Evolutionary conservation across 2,113 vertebrate species (phyloP), one percentile per base, ranked within the genome.

Genomic region (Propithecus coquereli): DNA sequence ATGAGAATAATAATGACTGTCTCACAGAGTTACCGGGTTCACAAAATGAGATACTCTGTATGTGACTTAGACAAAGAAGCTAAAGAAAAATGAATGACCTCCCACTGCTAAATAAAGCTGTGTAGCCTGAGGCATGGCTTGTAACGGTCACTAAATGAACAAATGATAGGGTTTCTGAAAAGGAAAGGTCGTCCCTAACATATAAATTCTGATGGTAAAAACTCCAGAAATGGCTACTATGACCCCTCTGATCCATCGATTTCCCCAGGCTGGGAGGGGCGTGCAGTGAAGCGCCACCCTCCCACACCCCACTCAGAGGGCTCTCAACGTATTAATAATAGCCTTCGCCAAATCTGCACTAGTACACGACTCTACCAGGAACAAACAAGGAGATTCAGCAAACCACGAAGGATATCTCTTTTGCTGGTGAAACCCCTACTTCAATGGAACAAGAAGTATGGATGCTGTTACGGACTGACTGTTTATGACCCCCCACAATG

Each of bases 11-110:
- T 37, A 50, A 79, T 30, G 25, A 84, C 50, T 83, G 37, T 40
- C 32, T 87, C 63, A 45, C 34, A 59, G 47, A 87, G 52, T 45
- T 73, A 14, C 0, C 37, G 71, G 18, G 10, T 73, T 92, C 70
- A 50, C 43, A 87, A 91, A 95, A 93, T 61, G 54, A 92, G 76
- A 82, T 40, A 22, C 20, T 76, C 40, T 37, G 34, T 34, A 70
- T 45, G 92, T 59, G 47, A 85, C 11, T 71, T 40, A 96, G 27
- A 82, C 47, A 54, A 34, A 59, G 8, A 85, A 47, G 27, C 32
- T 47, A 59, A 94, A 92, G 91, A 87, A 92, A 93, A 95, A 63
- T 40, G 4, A 66, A 71, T 54, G 52, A 66, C 47, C 66, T 97
- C 83, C 54, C 71, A 90, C 34, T 9, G 13, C 47, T 87, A 92